Evolutionary conservation across 2,888 invertebrate species (phyloP).

Genomic region (Sesia apiformis): DNA sequence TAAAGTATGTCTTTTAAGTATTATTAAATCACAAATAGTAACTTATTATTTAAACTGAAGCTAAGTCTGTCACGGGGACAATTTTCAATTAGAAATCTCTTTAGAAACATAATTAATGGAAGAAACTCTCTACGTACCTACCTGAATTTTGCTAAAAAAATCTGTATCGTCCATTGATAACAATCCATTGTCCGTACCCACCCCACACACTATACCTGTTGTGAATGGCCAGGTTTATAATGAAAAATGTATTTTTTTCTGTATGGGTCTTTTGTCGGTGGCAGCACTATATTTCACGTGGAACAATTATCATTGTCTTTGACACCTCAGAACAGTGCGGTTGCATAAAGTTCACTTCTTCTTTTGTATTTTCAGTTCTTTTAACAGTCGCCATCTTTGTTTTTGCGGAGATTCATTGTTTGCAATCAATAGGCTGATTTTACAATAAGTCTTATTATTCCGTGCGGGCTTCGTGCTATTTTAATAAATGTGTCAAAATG

Average conservation of each 20-base stretch:
- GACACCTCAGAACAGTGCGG: conserved; percentile 57
- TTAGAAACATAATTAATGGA: conserved; percentile 46
- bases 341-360: conserved; percentile 27
- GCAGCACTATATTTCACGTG: conserved; percentile 70
- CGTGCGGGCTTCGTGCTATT: too few species aligned
- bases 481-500: too few species aligned
- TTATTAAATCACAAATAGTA: too few species aligned
- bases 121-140: conserved; percentile 36
- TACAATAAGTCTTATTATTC: too few species aligned
- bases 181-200: conserved; percentile 51
- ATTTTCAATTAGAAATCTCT: not conserved
- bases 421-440: not conserved
- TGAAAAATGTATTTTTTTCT: conserved; percentile 63
- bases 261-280: conserved; percentile 62
- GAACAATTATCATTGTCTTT: conserved; percentile 75
- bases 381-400: conserved; percentile 23
- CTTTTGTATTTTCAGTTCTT: conserved; percentile 30
- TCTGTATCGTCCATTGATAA: conserved; percentile 63
- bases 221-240: conserved; percentile 64
- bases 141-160: conserved; percentile 47
- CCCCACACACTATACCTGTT: conserved; percentile 62
- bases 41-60: too few species aligned
- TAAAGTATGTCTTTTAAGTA: too few species aligned
- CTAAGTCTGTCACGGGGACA: too few species aligned
- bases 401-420: conserved; percentile 9